phyloP scores from a whole-genome alignment of 2,113 vertebrate species.

The Geococcyx californianus region DNA sequence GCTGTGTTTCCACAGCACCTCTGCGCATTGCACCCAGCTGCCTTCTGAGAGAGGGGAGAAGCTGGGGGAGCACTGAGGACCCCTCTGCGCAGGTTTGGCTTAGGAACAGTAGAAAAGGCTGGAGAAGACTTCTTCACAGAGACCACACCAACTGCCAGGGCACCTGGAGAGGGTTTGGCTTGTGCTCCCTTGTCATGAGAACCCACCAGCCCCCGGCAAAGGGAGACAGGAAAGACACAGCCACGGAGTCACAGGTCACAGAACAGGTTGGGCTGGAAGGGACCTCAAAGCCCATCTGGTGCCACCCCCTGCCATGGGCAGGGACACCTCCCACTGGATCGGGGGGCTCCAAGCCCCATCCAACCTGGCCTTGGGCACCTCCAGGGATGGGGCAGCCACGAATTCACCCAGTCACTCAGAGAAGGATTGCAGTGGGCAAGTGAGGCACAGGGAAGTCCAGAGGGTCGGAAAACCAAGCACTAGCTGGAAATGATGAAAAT shows the following conservation, averaged over 20 bases:
- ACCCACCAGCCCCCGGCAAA: background rate
- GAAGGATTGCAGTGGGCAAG: background rate
- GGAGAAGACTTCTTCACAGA: background rate
- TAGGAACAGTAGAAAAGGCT: fast-evolving
- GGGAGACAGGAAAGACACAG: background rate
- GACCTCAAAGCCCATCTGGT: too few species aligned
- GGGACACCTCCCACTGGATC: too few species aligned
- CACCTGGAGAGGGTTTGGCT: background rate
- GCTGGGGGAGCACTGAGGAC: background rate
- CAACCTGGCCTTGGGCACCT: too few species aligned
- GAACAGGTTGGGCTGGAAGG: too few species aligned
- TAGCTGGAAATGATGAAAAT: background rate
- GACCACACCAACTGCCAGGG: background rate
- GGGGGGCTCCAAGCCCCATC: too few species aligned
- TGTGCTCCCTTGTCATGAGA: background rate
- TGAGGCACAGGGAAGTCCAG: fast-evolving
- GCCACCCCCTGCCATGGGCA: too few species aligned
- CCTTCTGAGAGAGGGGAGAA: background rate
- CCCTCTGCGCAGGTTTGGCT: fast-evolving
- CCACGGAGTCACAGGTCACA: too few species aligned
- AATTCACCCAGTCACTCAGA: fast-evolving
- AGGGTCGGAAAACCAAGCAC: background rate
- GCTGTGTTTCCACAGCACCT: background rate
- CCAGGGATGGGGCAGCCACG: too few species aligned
- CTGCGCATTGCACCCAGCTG: background rate